Percentiles rank a stretch among this genome's conserved stretches.
These are phyloP conservation scores for Drosophila hydei DNA, from an alignment of 1,140 invertebrate species.

Conservation along the genomic window DNA sequence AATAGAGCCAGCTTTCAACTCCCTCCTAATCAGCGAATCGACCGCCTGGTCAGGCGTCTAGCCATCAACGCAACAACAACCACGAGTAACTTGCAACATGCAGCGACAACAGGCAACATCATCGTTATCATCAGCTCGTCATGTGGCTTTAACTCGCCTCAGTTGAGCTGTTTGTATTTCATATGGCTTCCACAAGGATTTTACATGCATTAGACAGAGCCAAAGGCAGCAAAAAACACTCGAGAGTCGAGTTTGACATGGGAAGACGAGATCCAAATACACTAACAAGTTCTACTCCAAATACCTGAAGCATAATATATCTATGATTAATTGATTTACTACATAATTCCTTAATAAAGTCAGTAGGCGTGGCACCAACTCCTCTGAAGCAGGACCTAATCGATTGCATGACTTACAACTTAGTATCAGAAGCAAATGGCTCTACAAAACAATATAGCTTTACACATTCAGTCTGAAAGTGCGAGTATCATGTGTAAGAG, in stretches of 20 bases:
- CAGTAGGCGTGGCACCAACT: no score
- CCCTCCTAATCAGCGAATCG: slow-evolving; percentile 27
- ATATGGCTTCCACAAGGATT: slow-evolving; percentile 79
- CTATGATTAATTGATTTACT: no score
- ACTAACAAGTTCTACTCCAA: not conserved
- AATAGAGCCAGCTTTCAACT: slow-evolving; percentile 60
- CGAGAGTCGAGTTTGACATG: not conserved
- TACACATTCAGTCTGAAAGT: no score
- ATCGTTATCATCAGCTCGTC: slow-evolving; percentile 73
- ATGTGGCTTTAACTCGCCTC: slow-evolving; percentile 26
- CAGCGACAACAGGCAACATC: slow-evolving; percentile 56
- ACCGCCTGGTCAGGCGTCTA: slow-evolving; percentile 29
- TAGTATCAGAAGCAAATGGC: no score
- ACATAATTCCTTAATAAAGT: no score
- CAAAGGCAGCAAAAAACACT: slow-evolving; percentile 1
- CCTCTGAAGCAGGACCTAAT: no score
- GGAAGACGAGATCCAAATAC: not conserved
- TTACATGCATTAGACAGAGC: slow-evolving; percentile 57
- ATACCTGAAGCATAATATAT: no score
- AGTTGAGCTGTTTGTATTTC: slow-evolving; percentile 64
- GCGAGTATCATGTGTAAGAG: no score
- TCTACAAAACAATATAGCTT: no score
- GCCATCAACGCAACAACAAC: slow-evolving; percentile 27
- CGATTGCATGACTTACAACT: no score
- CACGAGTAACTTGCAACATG: slow-evolving; percentile 20